Evolutionary conservation across 2,113 vertebrate genomes (phyloP).

Genomic region (Pedetes capensis): DNA sequence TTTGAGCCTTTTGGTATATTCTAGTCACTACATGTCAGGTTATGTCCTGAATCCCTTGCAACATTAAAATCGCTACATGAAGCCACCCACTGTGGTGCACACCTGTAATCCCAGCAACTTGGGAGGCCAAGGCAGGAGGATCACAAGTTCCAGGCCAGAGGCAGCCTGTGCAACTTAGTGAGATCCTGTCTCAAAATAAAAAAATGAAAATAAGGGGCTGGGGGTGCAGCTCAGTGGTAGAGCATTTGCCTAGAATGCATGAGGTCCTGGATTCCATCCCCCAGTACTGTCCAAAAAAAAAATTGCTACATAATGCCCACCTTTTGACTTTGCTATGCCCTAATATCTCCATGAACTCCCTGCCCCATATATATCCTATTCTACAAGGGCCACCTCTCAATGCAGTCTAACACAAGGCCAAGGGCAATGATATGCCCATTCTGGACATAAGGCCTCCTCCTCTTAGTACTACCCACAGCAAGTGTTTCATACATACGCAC

Average conservation of each 20-base stretch:
- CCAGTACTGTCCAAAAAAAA: too few species aligned
- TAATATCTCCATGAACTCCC: neutral
- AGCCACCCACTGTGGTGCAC: too few species aligned
- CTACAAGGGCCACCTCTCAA: neutral
- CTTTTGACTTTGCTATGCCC: too few species aligned
- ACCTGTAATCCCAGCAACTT: too few species aligned
- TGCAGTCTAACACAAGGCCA: neutral
- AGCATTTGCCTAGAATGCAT: too few species aligned
- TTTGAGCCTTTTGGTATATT: conserved; percentile 23
- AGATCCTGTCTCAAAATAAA: too few species aligned
- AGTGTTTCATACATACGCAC: neutral
- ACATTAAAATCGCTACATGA: neutral
- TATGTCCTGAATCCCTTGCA: neutral
- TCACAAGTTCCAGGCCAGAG: too few species aligned
- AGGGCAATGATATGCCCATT: neutral
- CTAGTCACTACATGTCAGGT: neutral
- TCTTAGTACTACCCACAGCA: neutral
- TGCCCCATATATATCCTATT: neutral
- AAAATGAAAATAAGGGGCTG: too few species aligned
- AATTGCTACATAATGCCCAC: neutral
- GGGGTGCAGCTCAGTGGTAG: too few species aligned
- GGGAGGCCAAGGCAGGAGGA: too few species aligned
- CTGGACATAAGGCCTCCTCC: neutral
- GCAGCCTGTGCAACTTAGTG: too few species aligned
- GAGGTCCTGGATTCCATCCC: too few species aligned